phyloP scores from a whole-genome alignment of 2,888 invertebrate genomes.

The Macrophya annulata region DNA sequence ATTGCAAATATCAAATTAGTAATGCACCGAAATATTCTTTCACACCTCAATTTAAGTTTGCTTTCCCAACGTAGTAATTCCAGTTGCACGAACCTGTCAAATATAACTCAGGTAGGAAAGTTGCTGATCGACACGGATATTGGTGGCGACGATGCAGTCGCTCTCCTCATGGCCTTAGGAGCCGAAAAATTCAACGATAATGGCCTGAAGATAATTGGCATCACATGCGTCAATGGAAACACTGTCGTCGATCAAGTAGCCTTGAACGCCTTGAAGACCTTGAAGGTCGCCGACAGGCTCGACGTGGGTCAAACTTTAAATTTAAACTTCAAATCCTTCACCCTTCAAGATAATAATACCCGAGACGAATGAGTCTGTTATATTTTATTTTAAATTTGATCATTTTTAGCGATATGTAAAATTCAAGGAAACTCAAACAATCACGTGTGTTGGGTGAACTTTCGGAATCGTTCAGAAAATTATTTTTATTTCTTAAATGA shows the following conservation, averaged over 20 bases:
- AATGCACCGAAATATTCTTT: background rate
- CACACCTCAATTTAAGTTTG: background rate
- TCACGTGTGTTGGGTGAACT: background rate
- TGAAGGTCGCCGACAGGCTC: slow-evolving; percentile 82
- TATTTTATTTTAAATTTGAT: background rate
- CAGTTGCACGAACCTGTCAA: background rate
- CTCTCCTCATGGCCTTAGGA: slow-evolving; percentile 82
- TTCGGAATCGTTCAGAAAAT: slow-evolving; percentile 69
- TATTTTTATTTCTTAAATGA: slow-evolving; percentile 66
- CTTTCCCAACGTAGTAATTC: background rate
- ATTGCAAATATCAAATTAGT: background rate
- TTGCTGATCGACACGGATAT: slow-evolving; percentile 84
- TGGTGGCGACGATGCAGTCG: slow-evolving; percentile 85
- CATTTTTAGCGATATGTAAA: background rate
- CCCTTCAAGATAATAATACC: background rate
- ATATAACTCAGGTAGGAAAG: slow-evolving; percentile 58
- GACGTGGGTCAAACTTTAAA: slow-evolving; percentile 82
- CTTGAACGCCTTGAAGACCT: slow-evolving; percentile 86
- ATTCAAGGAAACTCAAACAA: background rate
- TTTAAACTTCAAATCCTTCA: background rate
- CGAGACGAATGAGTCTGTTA: background rate
- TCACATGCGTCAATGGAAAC: slow-evolving; percentile 90
- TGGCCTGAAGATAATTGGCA: slow-evolving; percentile 83
- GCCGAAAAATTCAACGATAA: slow-evolving; percentile 79
- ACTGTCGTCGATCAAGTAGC: slow-evolving; percentile 86